These are phyloP conservation scores for Pollenia griseotomentosa DNA, from an alignment of 2,888 invertebrate species.

Conservation along the genomic window DNA sequence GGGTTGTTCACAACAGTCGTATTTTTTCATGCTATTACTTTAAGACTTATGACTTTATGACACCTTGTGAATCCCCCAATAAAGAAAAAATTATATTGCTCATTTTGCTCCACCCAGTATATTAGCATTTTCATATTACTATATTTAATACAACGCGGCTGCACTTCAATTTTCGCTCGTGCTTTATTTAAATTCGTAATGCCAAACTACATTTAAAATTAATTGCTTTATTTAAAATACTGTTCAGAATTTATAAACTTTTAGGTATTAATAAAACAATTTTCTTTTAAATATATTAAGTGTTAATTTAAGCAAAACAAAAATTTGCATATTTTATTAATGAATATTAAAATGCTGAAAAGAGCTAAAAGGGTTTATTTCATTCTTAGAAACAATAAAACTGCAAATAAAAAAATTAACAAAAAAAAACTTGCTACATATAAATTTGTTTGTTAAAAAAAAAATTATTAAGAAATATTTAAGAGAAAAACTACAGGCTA, in stretches of 20 bases:
- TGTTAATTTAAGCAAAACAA: constrained; percentile 16
- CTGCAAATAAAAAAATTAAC: background rate
- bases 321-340: constrained; percentile 36
- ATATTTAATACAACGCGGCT: no score
- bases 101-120: no score
- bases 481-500: background rate
- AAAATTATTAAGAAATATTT: background rate
- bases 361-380: background rate
- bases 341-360: constrained; percentile 17
- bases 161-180: no score
- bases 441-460: background rate
- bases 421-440: background rate
- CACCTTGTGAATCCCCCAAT: no score
- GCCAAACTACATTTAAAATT: constrained; percentile 10
- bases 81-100: no score
- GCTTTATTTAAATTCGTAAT: constrained; percentile 19
- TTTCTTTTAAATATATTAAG: constrained; percentile 28
- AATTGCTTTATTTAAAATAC: constrained; percentile 23
- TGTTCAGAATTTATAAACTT: constrained; percentile 14
- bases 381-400: background rate
- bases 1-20: no score
- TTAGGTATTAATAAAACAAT: background rate
- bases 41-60: no score
- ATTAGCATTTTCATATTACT: no score
- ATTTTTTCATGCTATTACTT: no score